These are phyloP conservation scores for Drosophila infuscata DNA, from an alignment of 2,888 invertebrate species.

Conservation along the genomic window DNA sequence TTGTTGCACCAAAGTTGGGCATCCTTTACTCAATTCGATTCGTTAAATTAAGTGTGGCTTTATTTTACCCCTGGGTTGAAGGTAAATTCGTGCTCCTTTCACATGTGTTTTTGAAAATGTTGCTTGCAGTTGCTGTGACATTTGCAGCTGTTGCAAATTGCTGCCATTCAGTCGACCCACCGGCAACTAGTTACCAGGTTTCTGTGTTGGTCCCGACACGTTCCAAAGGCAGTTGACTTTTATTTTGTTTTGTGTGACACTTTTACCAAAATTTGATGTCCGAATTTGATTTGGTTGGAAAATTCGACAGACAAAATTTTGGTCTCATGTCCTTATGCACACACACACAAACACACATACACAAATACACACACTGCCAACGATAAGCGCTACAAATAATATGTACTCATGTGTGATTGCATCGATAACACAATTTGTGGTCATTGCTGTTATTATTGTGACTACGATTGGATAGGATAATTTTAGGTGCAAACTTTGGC, in stretches of 20 bases:
- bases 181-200: constrained; percentile 35
- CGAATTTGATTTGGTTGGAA: not conserved
- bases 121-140: constrained; percentile 8
- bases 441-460: not conserved
- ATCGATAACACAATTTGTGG: constrained; percentile 54
- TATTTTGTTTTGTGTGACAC: constrained; percentile 23
- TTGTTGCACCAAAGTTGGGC: constrained; percentile 7
- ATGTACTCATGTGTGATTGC: constrained; percentile 65
- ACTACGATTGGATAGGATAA: not conserved
- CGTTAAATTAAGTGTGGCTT: constrained; percentile 51
- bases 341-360: not conserved
- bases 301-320: constrained; percentile 4
- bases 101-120: constrained; percentile 36
- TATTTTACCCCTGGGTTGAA: constrained; percentile 37
- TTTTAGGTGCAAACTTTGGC: constrained; percentile 4
- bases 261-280: constrained; percentile 6
- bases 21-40: constrained; percentile 9
- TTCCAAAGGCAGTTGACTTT: constrained; percentile 27
- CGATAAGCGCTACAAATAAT: constrained; percentile 30
- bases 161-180: constrained; percentile 39
- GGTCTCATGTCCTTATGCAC: not conserved
- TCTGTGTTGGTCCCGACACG: constrained; percentile 33
- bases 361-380: not conserved
- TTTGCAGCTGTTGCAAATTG: constrained; percentile 55
- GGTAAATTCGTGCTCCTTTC: constrained; percentile 15